A percentile compares a stretch with the other conserved stretches of the same genome.
phyloP scores from a whole-genome alignment of 2,797 vertebrate species.

The Forpus xanthops region DNA sequence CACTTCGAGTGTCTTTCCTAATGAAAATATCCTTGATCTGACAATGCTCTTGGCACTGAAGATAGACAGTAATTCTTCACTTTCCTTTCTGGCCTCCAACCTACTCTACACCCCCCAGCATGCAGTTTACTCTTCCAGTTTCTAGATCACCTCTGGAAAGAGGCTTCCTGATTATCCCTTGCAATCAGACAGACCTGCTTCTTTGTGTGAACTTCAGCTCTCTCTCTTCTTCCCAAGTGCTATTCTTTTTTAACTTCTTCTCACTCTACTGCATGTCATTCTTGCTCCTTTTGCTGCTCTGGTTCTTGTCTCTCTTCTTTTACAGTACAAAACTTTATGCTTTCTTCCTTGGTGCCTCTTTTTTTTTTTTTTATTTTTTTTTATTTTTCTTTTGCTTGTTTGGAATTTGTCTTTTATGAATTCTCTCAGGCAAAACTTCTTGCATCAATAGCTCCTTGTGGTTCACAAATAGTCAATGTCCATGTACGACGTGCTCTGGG shows the following conservation, averaged over 20 bases:
- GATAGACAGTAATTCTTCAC: not conserved
- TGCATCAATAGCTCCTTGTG: not conserved
- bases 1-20: not conserved
- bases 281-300: not conserved
- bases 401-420: not conserved
- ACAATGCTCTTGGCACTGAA: not conserved
- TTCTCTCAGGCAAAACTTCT: not conserved
- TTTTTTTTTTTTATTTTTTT: not conserved
- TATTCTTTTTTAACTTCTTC: not conserved
- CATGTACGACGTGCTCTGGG: accelerated
- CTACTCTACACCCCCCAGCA: not conserved
- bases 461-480: not conserved
- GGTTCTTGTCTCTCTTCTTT: not conserved
- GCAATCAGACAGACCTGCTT: not conserved
- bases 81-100: not conserved
- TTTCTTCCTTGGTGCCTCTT: not conserved
- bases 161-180: not conserved
- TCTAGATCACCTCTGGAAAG: not conserved
- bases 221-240: not conserved
- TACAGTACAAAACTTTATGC: not conserved
- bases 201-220: not conserved
- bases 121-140: not conserved
- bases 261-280: not conserved
- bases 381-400: not conserved
- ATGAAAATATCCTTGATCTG: conserved; percentile 27